Percentiles rank a stretch among this genome's conserved stretches.
These are phyloP conservation scores for Pseudocheirus occidentalis DNA, from an alignment of 2,797 vertebrate species.

Conservation along the genomic window DNA sequence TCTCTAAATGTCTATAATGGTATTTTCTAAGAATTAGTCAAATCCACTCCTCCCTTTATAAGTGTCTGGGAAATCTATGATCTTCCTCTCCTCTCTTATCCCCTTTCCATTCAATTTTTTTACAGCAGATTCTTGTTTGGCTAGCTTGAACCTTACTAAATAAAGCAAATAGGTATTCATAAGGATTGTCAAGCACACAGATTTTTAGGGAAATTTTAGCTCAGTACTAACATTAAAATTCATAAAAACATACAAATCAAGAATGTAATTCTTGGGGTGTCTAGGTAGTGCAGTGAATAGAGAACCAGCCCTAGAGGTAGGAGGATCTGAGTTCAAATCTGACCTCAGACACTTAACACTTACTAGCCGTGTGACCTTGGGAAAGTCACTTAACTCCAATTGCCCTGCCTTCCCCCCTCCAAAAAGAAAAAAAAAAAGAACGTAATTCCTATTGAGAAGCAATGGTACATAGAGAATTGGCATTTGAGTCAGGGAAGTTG, in stretches of 20 bases:
- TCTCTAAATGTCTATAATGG: neutral
- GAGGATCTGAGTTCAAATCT: too few species aligned
- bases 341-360: too few species aligned
- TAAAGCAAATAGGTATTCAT: neutral
- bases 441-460: neutral
- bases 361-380: too few species aligned
- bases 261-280: neutral
- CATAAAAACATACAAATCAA: neutral
- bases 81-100: neutral
- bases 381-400: too few species aligned
- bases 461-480: neutral
- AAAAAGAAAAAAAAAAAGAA: too few species aligned
- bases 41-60: neutral
- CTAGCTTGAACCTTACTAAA: neutral
- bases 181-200: neutral
- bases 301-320: too few species aligned
- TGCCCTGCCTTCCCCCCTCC: too few species aligned
- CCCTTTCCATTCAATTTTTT: neutral
- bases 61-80: neutral
- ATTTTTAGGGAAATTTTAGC: neutral
- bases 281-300: too few species aligned
- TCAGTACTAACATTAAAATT: neutral
- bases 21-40: neutral
- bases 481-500: neutral
- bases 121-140: neutral